Evolutionary conservation across 1,140 invertebrate species (phyloP).

Genomic region (Diabrotica undecimpunctata): DNA sequence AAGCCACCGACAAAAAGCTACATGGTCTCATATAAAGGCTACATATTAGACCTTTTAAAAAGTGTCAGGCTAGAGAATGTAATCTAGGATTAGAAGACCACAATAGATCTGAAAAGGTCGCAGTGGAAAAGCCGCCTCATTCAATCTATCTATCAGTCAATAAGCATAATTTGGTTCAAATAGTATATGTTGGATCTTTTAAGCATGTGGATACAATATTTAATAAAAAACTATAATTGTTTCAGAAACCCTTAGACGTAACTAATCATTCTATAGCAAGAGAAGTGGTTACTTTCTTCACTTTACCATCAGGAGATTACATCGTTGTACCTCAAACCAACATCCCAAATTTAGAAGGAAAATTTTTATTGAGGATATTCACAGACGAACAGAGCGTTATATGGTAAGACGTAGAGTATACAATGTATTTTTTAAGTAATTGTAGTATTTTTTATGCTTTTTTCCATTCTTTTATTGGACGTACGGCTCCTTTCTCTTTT

Average conservation of each 20-base stretch:
- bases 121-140: too few relatives aligned
- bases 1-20: too few relatives aligned
- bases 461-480: not conserved
- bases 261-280: slow-evolving; percentile 64
- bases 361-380: slow-evolving; percentile 67
- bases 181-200: too few relatives aligned
- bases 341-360: slow-evolving; percentile 63
- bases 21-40: too few relatives aligned
- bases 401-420: slow-evolving; percentile 52
- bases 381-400: slow-evolving; percentile 72
- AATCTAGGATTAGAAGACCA: too few relatives aligned
- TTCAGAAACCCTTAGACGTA: slow-evolving; percentile 63
- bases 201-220: too few relatives aligned
- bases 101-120: too few relatives aligned
- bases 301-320: slow-evolving; percentile 71
- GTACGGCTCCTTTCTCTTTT: not conserved
- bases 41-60: too few relatives aligned
- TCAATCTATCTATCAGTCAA: too few relatives aligned
- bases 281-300: slow-evolving; percentile 72
- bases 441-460: too few relatives aligned
- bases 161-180: too few relatives aligned
- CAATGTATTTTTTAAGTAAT: not conserved
- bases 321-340: slow-evolving; percentile 74
- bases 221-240: slow-evolving; percentile 25
- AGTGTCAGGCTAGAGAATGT: too few relatives aligned